Percentiles rank a stretch among this genome's conserved stretches.
These are phyloP conservation scores for Bambusicola thoracicus DNA, from an alignment of 2,113 vertebrate species.

Conservation along the genomic window DNA sequence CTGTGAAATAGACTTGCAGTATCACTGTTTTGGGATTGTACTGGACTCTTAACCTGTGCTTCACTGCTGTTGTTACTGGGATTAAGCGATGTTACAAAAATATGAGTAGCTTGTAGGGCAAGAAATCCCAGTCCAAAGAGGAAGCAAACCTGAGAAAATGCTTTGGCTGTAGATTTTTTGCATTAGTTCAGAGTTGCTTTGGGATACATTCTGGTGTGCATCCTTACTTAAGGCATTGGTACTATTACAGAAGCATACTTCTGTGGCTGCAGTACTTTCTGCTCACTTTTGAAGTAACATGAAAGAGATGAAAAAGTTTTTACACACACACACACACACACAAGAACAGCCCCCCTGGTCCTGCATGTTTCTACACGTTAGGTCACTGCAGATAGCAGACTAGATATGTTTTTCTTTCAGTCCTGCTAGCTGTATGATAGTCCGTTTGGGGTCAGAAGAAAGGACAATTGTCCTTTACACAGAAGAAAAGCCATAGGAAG, in stretches of 20 bases:
- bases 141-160: not conserved
- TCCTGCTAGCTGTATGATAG: not conserved
- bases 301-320: not conserved
- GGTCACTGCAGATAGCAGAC: not conserved
- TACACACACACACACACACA: fast-evolving
- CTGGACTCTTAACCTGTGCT: not conserved
- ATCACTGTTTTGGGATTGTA: not conserved
- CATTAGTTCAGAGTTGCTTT: not conserved
- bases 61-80: not conserved
- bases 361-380: not conserved
- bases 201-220: not conserved
- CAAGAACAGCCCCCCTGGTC: not conserved
- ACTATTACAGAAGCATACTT: not conserved
- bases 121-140: not conserved
- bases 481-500: not conserved
- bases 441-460: not conserved
- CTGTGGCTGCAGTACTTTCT: not conserved
- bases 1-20: not conserved
- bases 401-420: not conserved
- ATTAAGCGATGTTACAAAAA: not conserved
- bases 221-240: not conserved
- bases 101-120: not conserved
- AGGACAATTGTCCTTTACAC: not conserved
- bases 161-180: not conserved
- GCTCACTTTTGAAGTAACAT: not conserved